phyloP scores from a whole-genome alignment of 2,797 vertebrate species.

The Eleutherodactylus coqui region DNA sequence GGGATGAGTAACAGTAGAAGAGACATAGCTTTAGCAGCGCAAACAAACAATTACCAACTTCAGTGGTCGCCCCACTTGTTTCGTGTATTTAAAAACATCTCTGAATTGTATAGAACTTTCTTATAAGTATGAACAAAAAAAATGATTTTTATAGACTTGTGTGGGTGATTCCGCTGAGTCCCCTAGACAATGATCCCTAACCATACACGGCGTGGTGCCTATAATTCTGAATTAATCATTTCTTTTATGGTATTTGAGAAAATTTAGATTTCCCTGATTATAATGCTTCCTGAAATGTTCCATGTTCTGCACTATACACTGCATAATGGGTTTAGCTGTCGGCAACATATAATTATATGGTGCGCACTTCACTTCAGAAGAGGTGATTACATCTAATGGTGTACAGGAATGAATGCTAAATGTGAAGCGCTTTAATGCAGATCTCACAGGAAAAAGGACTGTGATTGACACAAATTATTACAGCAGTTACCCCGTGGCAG shows the following conservation, averaged over 20 bases:
- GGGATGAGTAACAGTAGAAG: not conserved
- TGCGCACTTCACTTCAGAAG: slow-evolving; percentile 66
- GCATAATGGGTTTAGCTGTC: slow-evolving; percentile 47
- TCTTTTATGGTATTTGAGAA: slow-evolving; percentile 33
- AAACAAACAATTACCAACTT: not conserved
- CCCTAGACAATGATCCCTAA: slow-evolving; percentile 44
- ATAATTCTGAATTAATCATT: slow-evolving; percentile 52
- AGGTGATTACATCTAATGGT: slow-evolving; percentile 66
- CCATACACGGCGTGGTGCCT: not conserved
- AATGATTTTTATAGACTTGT: slow-evolving; percentile 41
- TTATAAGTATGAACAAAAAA: slow-evolving; percentile 31
- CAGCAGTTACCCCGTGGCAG: slow-evolving; percentile 60
- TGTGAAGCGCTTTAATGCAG: slow-evolving; percentile 63
- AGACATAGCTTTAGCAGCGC: not conserved
- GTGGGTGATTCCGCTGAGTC: slow-evolving; percentile 38
- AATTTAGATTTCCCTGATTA: slow-evolving; percentile 47
- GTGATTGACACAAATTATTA: slow-evolving; percentile 64
- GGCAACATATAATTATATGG: slow-evolving; percentile 70
- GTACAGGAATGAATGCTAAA: slow-evolving; percentile 65
- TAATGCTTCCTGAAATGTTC: slow-evolving; percentile 31
- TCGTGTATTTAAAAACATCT: slow-evolving; percentile 1
- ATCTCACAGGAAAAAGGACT: slow-evolving; percentile 56
- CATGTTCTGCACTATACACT: not conserved
- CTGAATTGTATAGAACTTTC: slow-evolving; percentile 1
- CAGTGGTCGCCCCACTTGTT: not conserved